Base-by-base conservation (phyloP, 1,140 invertebrate species). In the Delia radicum region DNA sequence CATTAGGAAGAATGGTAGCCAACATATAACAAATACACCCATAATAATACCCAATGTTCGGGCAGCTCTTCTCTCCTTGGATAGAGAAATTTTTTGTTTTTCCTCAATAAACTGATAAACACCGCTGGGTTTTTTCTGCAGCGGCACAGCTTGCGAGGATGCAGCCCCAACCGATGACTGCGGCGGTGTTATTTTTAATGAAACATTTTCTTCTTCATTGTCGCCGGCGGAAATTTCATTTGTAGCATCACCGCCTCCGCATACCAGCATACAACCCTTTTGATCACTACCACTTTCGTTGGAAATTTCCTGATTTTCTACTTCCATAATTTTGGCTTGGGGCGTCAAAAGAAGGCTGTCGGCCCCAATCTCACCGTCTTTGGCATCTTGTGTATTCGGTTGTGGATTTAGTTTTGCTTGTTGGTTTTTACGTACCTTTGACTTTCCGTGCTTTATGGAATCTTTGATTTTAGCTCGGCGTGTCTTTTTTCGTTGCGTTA, bases 1-100 rank as follows among this genome's bases (percentile, higher is more conserved):
- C 90, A 97, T 94, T 10, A 98, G 91, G 84, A 98, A 97, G 87
- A 98, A 99, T 2, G 97, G 97, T 75, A 98, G 87, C 96, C 98
- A 99, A 84, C 96, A 98, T 1, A 98, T 92, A 42, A 98, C 95
- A 86, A 98, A 96, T 1, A 98, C 95, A 3, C 95, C 95, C 94
- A 96, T 96, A 67, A 98, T 96, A 65, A 98, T 95, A 18, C 96
- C 96, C 0, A 98, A 88, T 3, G 96, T 97, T 48, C 96, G 89
- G 0, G 96, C 96, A 0, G 97, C 97, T 27, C 96, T 90, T 78
- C 96, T 89, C 83, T 98, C 97, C 79, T 96, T 94, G 0, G 95
- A 96, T 75, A 98, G 86, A 0, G 95, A 97, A 79, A 98, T 98
- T 78, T 94, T 91, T 86, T 98, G 96, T 79, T 95, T 95, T 82